A percentile compares a stretch with the other conserved stretches of the same genome.
These are phyloP conservation scores for Macrosiphum euphorbiae DNA, from an alignment of 2,888 invertebrate genomes.

Conservation along the genomic window DNA sequence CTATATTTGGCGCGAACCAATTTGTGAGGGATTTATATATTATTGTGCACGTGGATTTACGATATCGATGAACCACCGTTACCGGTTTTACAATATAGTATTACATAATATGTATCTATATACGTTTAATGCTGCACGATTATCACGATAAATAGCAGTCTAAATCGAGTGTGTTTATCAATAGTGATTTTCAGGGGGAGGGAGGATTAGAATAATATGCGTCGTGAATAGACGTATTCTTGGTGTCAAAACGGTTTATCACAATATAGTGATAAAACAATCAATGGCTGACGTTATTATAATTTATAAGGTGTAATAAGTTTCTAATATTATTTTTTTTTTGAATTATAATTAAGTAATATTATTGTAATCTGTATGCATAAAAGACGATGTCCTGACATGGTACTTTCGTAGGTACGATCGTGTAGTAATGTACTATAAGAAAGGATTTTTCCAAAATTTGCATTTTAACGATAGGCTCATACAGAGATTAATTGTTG, in stretches of 20 bases:
- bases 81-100: neutral
- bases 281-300: neutral
- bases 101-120: neutral
- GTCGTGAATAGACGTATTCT: neutral
- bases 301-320: neutral
- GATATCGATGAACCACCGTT: neutral
- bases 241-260: neutral
- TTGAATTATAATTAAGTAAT: neutral
- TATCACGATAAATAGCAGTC: neutral
- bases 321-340: neutral
- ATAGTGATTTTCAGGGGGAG: neutral
- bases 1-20: conserved; percentile 3
- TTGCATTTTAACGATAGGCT: too few species aligned
- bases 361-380: neutral
- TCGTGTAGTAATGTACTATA: too few species aligned
- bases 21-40: conserved; percentile 10
- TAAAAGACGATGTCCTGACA: too few species aligned
- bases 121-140: neutral
- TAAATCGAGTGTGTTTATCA: neutral
- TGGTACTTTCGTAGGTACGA: too few species aligned
- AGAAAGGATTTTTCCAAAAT: too few species aligned
- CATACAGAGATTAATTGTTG: too few species aligned
- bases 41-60: neutral
- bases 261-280: neutral
- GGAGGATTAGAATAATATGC: neutral